Base-by-base conservation (phyloP, 1,140 invertebrate species). In the Cephus cinctus region DNA sequence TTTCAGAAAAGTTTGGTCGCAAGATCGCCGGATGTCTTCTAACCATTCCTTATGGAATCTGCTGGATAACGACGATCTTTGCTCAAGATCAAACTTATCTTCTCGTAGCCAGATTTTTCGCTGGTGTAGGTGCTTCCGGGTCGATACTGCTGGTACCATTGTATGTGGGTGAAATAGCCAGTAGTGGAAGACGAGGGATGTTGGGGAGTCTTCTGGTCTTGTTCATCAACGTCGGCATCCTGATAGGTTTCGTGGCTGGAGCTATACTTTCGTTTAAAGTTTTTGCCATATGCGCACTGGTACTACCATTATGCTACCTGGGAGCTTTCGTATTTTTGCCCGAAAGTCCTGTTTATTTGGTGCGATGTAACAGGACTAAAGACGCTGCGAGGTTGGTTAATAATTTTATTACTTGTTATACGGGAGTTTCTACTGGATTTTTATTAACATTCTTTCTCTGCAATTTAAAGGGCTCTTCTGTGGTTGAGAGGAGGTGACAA, bases 121-220 rank as follows among this genome's bases (percentile, higher is more conserved):
- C 54, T 0, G 85, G 85, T 0, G 38, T 83, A 3, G 72, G 67
- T 2, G 73, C 71, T 23, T 83, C 78, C 0, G 68, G 79, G 2
- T 54, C 67, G 0, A 70, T 79, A 20, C 76, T 82, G 16, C 38
- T 79, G 11, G 62, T 72, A 0, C 79, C 83, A 0, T 61, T 81
- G 2, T 86, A 86, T 56, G 67, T 84, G 1, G 75, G 78, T 3
- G 85, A 86, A 65, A 81, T 81, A 0, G 69, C 81, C 0, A 71
- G 79, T 3, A 76, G 78, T 25, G 66, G 71, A n/a, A 73, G 79
- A 6, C 63, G 84, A 25, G 84, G 85, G 0, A 65, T 75, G 20
- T 46, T 85, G 2, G 80, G 81, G 2, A 79, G 80, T 4, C 63
- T 81, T 4, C 2, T 78, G 21, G 54, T 71, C 0, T 65, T 86